These are phyloP conservation scores for Phacellophora camtschatica DNA, from an alignment of 30 jellyfish, hydroid and myxozoan genomes.

Conservation along the genomic window DNA sequence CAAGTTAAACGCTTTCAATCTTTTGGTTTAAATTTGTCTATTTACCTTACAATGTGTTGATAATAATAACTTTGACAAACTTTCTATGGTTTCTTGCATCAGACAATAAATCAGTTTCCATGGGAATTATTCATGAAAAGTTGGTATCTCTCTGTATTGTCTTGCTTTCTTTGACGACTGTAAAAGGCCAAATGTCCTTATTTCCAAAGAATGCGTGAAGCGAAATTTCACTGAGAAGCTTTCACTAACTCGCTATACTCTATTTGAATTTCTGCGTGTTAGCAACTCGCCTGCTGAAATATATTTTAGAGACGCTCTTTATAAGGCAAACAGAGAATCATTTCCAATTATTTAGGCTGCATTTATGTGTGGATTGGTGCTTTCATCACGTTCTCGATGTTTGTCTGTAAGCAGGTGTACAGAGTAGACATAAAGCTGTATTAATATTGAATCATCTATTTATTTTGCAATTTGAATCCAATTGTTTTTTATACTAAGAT, in stretches of 20 bases:
- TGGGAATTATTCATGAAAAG: slow-evolving; percentile 64
- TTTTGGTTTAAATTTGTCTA: neutral
- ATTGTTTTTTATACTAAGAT: slow-evolving; percentile 29
- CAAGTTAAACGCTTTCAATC: neutral
- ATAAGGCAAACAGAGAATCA: neutral
- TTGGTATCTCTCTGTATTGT: slow-evolving; percentile 61
- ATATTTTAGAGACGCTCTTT: neutral
- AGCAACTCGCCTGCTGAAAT: neutral
- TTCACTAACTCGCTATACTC: too few species aligned
- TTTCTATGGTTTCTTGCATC: neutral
- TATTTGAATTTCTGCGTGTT: neutral
- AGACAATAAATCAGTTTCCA: slow-evolving; percentile 61
- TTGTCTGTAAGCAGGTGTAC: slow-evolving; percentile 69
- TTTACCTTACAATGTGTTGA: slow-evolving; percentile 35
- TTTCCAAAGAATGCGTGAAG: too few species aligned
- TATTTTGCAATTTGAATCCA: slow-evolving; percentile 59
- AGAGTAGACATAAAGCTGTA: slow-evolving; percentile 60
- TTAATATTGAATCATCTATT: slow-evolving; percentile 56
- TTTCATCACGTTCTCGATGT: slow-evolving; percentile 41
- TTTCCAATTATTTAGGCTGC: neutral
- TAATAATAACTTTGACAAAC: slow-evolving; percentile 19
- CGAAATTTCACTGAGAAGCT: too few species aligned
- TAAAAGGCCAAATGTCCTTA: slow-evolving; percentile 55
- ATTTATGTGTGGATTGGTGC: neutral
- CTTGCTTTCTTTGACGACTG: slow-evolving; percentile 29